Percentiles rank a stretch among this genome's conserved stretches.
Conservation (phyloP, 2,888 invertebrate genomes). For the Xylophagus ater region DNA sequence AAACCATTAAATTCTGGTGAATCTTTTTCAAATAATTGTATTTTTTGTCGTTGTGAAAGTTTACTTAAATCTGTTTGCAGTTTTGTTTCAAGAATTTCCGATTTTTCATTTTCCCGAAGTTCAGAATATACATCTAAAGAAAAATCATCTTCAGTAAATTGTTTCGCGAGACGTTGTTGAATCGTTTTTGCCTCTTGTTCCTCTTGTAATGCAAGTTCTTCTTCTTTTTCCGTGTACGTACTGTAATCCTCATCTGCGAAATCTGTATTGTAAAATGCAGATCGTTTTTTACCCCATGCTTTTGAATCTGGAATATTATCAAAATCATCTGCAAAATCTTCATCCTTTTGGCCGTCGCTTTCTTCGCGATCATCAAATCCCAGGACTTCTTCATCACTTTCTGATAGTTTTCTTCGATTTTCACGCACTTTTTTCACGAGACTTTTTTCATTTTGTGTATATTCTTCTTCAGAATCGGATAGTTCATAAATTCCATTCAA, state of each 20-base stretch:
- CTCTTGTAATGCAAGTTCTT: slow-evolving; percentile 65
- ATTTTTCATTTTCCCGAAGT: slow-evolving; percentile 23
- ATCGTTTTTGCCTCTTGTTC: slow-evolving; percentile 74
- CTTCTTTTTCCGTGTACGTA: slow-evolving; percentile 42
- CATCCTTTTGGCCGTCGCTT: slow-evolving; percentile 42
- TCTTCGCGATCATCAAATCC: slow-evolving; percentile 42
- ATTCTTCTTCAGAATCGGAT: slow-evolving; percentile 63
- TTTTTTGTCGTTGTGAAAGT: slow-evolving; percentile 62
- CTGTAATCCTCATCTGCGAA: slow-evolving; percentile 76
- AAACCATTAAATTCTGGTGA: slow-evolving; percentile 77
- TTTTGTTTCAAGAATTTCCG: slow-evolving; percentile 37
- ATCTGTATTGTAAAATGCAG: slow-evolving; percentile 73
- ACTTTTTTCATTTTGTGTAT: slow-evolving; percentile 51
- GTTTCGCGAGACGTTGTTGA: slow-evolving; percentile 62
- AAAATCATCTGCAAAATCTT: slow-evolving; percentile 53
- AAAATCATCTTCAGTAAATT: slow-evolving; percentile 70
- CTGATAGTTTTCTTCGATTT: slow-evolving; percentile 41
- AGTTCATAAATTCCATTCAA: slow-evolving; percentile 47
- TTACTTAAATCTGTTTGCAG: slow-evolving; percentile 67
- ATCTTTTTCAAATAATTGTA: slow-evolving; percentile 68
- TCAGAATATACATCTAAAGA: slow-evolving; percentile 47
- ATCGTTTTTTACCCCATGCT: slow-evolving; percentile 81
- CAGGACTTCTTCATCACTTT: slow-evolving; percentile 53
- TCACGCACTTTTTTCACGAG: slow-evolving; percentile 50
- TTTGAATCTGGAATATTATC: slow-evolving; percentile 65